Conservation (phyloP, 2,888 invertebrate genomes). For the Balanococcus diminutus region DNA sequence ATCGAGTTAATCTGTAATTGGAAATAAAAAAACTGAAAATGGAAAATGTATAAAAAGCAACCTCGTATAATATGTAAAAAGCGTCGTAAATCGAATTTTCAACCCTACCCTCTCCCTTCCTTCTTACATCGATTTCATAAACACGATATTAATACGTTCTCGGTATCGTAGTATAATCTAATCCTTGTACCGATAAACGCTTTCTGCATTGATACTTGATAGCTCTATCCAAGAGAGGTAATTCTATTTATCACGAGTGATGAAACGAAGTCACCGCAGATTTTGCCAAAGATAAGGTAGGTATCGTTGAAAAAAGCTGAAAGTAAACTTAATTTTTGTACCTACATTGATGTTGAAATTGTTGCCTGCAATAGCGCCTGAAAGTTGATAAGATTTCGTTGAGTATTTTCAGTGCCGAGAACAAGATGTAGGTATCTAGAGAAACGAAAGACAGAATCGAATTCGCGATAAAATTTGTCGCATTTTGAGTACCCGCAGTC, state of each 20-base stretch:
- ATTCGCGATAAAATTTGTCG: too few species aligned
- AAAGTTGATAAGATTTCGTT: too few species aligned
- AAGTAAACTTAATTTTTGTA: too few species aligned
- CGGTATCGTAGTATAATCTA: background rate
- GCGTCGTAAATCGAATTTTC: background rate
- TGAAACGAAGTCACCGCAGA: too few species aligned
- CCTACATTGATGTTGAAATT: too few species aligned
- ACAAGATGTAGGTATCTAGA: too few species aligned
- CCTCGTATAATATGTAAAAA: background rate
- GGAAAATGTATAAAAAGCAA: background rate
- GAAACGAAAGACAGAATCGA: too few species aligned
- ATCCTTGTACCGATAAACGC: background rate
- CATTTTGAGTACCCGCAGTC: too few species aligned
- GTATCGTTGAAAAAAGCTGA: too few species aligned
- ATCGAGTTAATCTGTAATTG: slow-evolving; percentile 24
- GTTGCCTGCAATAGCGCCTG: too few species aligned
- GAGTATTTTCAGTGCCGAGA: too few species aligned
- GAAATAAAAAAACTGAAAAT: background rate
- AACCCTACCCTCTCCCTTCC: background rate
- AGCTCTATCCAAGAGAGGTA: background rate
- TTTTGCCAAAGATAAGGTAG: too few species aligned
- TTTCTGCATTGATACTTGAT: background rate
- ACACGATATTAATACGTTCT: background rate
- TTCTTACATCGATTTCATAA: background rate
- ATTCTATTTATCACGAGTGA: background rate